Evolutionary conservation across 2,888 invertebrate species (phyloP).

Genomic region (Philonicus albiceps): DNA sequence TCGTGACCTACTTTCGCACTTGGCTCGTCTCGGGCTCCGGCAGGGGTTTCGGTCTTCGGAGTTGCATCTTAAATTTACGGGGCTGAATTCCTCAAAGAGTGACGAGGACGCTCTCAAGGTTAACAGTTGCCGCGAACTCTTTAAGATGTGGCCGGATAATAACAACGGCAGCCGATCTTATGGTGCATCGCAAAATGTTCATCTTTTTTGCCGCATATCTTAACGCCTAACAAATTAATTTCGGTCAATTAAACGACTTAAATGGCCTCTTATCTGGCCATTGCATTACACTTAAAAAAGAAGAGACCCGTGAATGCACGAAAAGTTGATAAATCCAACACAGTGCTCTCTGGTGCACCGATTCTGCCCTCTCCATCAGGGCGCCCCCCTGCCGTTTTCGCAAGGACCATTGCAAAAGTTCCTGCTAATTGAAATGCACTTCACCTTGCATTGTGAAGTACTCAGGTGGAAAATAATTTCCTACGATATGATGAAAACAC

Average conservation of each 20-base stretch:
- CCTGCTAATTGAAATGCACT: slow-evolving; percentile 38
- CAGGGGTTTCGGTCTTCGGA: background rate
- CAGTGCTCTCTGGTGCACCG: background rate
- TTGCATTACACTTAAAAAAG: slow-evolving; percentile 4
- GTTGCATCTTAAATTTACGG: background rate
- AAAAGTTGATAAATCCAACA: background rate
- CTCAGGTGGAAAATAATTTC: slow-evolving; percentile 36
- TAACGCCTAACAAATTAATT: slow-evolving; percentile 23
- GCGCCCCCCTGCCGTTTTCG: background rate
- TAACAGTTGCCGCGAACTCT: background rate
- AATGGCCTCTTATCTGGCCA: slow-evolving; percentile 22
- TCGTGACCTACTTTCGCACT: slow-evolving; percentile 36
- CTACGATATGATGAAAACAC: slow-evolving; percentile 13
- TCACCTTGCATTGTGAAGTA: slow-evolving; percentile 28
- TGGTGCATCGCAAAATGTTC: background rate
- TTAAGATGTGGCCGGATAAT: background rate
- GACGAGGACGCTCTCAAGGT: background rate
- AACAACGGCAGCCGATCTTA: background rate
- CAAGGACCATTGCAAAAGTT: background rate
- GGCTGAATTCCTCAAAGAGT: background rate
- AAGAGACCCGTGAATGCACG: slow-evolving; percentile 3
- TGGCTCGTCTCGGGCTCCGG: background rate
- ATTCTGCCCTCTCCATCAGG: background rate
- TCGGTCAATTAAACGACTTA: slow-evolving; percentile 37
- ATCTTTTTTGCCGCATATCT: background rate